These are phyloP conservation scores for Nycteola revayana DNA, from an alignment of 2,888 invertebrate genomes.

Conservation along the genomic window DNA sequence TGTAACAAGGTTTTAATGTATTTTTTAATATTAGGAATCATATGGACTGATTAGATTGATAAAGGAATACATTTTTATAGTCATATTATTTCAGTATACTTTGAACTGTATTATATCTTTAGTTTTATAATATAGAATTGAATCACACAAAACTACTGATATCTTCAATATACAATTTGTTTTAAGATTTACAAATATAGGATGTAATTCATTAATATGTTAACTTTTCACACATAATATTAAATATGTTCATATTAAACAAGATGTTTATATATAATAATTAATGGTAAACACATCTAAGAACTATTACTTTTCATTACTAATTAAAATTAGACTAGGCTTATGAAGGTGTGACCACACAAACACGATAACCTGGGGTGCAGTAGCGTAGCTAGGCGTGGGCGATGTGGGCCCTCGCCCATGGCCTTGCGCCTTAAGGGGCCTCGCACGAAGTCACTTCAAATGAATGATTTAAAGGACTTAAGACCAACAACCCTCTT, in stretches of 20 bases:
- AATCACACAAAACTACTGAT: constrained; percentile 17
- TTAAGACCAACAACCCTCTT: too few relatives aligned
- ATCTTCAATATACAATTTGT: constrained; percentile 24
- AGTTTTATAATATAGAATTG: constrained; percentile 19
- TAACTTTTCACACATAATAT: constrained; percentile 17
- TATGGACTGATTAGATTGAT: constrained; percentile 17
- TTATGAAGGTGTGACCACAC: constrained; percentile 45
- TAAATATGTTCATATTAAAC: constrained; percentile 12
- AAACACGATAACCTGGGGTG: constrained; percentile 25
- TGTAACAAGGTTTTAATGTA: too few relatives aligned
- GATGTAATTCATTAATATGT: constrained; percentile 11
- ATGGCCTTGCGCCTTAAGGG: too few relatives aligned
- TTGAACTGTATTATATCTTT: constrained; percentile 13
- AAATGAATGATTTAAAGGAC: too few relatives aligned
- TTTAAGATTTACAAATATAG: constrained; percentile 15
- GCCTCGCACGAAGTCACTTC: too few relatives aligned
- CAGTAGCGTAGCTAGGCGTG: too few relatives aligned
- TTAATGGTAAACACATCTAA: constrained; percentile 19
- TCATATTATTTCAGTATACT: constrained; percentile 13
- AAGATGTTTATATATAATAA: constrained; percentile 11
- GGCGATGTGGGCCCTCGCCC: too few relatives aligned
- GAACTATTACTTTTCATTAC: constrained; percentile 37
- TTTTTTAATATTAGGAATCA: constrained; percentile 10
- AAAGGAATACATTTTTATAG: constrained; percentile 10
- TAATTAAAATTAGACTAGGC: constrained; percentile 50